phyloP scores from a whole-genome alignment of 2,797 vertebrate species.

The Amphiprion clarkii region DNA sequence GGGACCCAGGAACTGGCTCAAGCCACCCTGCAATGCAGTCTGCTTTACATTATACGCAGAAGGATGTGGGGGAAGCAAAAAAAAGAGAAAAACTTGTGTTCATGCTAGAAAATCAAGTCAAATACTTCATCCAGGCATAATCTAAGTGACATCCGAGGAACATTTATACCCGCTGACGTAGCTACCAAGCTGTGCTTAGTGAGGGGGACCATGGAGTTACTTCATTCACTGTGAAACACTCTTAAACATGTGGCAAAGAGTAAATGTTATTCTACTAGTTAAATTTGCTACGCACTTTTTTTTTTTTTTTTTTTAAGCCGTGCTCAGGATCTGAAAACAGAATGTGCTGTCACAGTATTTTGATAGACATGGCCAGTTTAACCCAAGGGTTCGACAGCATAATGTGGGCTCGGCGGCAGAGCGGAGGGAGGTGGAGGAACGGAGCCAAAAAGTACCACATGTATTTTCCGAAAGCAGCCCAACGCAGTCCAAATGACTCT shows the following conservation, averaged over 20 bases:
- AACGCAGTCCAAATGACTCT: constrained; percentile 72
- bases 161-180: constrained; percentile 81
- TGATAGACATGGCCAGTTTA: constrained; percentile 81
- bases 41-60: constrained; percentile 84
- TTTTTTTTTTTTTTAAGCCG: constrained; percentile 24
- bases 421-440: constrained; percentile 57
- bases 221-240: constrained; percentile 75
- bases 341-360: constrained; percentile 78
- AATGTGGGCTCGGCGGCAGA: constrained; percentile 63
- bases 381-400: constrained; percentile 72
- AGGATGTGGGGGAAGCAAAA: constrained; percentile 67
- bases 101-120: constrained; percentile 82
- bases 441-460: constrained; percentile 76
- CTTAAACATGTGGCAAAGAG: constrained; percentile 69
- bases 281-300: constrained; percentile 51
- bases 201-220: constrained; percentile 65
- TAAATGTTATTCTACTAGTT: constrained; percentile 75
- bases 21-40: constrained; percentile 76
- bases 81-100: constrained; percentile 54
- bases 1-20: constrained; percentile 81
- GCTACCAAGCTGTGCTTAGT: constrained; percentile 69
- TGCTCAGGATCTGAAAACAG: constrained; percentile 72
- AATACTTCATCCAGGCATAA: constrained; percentile 79
- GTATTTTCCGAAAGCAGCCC: constrained; percentile 80
- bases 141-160: constrained; percentile 82